A percentile compares a stretch with the other conserved stretches of the same genome.
phyloP scores from a whole-genome alignment of 1,140 invertebrate genomes.

The Cephus cinctus region DNA sequence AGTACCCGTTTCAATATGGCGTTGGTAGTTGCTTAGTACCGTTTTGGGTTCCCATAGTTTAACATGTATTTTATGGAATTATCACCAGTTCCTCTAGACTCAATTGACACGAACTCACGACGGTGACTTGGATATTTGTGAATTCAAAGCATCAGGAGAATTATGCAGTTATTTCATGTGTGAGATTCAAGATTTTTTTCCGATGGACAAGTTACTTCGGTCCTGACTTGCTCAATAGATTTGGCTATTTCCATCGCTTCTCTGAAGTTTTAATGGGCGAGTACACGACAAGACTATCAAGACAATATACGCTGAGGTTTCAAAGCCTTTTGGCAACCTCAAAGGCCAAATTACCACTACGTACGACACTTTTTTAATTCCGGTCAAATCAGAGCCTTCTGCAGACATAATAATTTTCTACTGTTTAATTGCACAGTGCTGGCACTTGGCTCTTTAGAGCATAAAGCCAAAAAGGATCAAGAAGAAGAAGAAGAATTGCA shows the following conservation, averaged over 20 bases:
- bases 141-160: neutral
- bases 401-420: neutral
- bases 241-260: neutral
- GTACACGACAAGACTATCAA: neutral
- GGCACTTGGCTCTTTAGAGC: no score
- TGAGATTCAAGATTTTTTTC: no score
- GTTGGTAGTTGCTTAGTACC: slow-evolving; percentile 7
- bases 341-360: neutral
- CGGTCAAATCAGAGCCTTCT: neutral
- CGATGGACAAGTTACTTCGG: neutral
- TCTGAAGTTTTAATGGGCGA: neutral
- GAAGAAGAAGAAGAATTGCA: no score
- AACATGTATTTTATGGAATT: neutral
- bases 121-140: neutral
- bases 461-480: no score
- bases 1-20: slow-evolving; percentile 23
- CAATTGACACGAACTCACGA: neutral
- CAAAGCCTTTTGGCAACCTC: neutral
- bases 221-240: neutral
- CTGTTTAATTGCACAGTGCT: neutral
- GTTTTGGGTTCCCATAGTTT: slow-evolving; percentile 1
- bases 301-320: neutral
- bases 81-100: slow-evolving; percentile 3
- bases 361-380: neutral
- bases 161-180: neutral